Conservation (phyloP, 2,888 invertebrate species). For the Pseudococcus viburni region DNA sequence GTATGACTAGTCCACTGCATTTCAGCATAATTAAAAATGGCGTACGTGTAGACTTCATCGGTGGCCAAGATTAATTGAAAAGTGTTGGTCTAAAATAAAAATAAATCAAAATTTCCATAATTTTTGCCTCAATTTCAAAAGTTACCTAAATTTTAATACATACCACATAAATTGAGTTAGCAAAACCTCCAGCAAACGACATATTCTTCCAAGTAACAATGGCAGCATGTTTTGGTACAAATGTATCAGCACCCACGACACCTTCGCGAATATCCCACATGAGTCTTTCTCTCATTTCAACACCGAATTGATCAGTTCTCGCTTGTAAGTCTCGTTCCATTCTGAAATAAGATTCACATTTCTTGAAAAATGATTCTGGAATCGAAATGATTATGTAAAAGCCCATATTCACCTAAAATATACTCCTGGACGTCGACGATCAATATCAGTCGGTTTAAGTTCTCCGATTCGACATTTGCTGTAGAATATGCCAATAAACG, state of each 20-base stretch:
- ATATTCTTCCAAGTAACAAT: constrained; percentile 97
- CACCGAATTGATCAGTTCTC: constrained; percentile 86
- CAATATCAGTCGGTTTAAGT: constrained; percentile 80
- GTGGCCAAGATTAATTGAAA: constrained; percentile 95
- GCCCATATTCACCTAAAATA: constrained; percentile 78
- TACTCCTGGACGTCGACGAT: constrained; percentile 84
- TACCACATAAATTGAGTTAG: constrained; percentile 82
- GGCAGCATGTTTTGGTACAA: constrained; percentile 90
- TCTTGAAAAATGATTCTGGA: neutral
- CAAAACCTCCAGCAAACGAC: constrained; percentile 91
- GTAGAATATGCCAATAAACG: constrained; percentile 94
- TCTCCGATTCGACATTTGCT: constrained; percentile 88
- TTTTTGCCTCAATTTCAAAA: neutral
- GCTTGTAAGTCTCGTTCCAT: constrained; percentile 80
- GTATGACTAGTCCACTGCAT: constrained; percentile 93
- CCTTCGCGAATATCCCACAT: constrained; percentile 92
- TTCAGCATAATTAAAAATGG: constrained; percentile 93
- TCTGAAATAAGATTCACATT: constrained; percentile 70
- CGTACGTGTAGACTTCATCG: constrained; percentile 94
- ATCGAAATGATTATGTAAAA: neutral
- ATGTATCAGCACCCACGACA: constrained; percentile 91
- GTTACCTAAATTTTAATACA: constrained; percentile 69
- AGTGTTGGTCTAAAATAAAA: constrained; percentile 84
- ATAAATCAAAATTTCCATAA: neutral
- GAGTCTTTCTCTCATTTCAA: constrained; percentile 86